phyloP scores from a whole-genome alignment of 2,888 invertebrate genomes.

The Salpingus planirostris region DNA sequence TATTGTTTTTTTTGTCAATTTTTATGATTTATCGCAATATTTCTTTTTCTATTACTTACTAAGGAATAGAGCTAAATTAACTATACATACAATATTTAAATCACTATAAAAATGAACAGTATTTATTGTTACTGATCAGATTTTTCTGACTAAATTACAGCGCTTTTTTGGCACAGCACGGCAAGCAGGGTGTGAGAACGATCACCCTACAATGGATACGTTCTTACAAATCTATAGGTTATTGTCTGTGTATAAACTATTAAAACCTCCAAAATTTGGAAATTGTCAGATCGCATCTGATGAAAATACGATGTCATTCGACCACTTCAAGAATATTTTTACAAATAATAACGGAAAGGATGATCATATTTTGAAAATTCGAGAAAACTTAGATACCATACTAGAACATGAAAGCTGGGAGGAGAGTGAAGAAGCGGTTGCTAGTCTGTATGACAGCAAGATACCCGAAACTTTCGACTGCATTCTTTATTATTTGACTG shows the following conservation, averaged over 20 bases:
- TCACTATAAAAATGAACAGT: too few species aligned
- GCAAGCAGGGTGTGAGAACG: constrained; percentile 1
- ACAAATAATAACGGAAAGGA: neutral
- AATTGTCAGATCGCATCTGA: neutral
- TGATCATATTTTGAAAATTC: neutral
- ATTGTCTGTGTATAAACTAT: neutral
- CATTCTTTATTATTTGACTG: neutral
- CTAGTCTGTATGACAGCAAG: neutral
- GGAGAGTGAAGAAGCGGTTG: neutral
- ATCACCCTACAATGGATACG: neutral
- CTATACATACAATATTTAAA: too few species aligned
- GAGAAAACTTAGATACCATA: neutral
- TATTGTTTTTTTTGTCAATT: too few species aligned
- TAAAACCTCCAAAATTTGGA: constrained; percentile 1
- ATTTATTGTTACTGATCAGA: neutral
- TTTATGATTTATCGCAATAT: too few species aligned
- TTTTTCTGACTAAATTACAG: neutral
- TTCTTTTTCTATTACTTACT: too few species aligned
- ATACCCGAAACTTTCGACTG: neutral
- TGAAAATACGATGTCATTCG: neutral
- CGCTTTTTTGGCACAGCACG: constrained; percentile 1
- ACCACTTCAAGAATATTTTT: constrained; percentile 1
- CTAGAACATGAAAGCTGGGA: constrained; percentile 1
- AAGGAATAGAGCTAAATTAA: too few species aligned
- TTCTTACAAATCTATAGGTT: constrained; percentile 1